These are phyloP conservation scores for Synanthedon tipuliformis DNA, from an alignment of 2,888 invertebrate genomes.

Conservation along the genomic window DNA sequence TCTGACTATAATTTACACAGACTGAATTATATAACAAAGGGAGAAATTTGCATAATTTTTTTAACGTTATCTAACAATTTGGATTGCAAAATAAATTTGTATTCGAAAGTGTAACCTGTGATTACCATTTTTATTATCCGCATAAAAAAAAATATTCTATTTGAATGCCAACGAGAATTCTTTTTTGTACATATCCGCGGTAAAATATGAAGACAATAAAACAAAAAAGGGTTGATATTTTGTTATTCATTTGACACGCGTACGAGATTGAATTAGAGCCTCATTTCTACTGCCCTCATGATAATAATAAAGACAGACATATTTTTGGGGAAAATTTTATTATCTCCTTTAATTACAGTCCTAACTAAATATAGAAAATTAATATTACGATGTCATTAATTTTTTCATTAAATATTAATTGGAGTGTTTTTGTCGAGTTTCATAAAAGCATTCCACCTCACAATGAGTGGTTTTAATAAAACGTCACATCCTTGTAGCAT, in stretches of 20 bases:
- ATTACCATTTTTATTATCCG: not conserved
- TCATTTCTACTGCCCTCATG: not conserved
- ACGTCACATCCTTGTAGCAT: too few species aligned
- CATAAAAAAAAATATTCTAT: not conserved
- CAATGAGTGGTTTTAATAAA: too few species aligned
- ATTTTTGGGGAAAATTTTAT: too few species aligned
- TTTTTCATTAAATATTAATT: too few species aligned
- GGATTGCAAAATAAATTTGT: not conserved
- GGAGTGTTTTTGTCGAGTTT: too few species aligned
- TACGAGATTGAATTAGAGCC: conserved; percentile 1
- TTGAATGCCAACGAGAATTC: not conserved
- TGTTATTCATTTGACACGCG: conserved; percentile 4
- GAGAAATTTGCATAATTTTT: not conserved
- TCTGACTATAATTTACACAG: not conserved
- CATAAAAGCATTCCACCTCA: too few species aligned
- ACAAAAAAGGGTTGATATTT: conserved; percentile 1
- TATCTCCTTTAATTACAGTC: too few species aligned
- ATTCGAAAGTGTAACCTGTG: not conserved
- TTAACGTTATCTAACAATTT: not conserved
- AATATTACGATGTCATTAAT: too few species aligned
- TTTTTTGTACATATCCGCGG: not conserved
- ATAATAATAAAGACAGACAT: not conserved
- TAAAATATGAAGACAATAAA: not conserved
- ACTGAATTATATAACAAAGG: not conserved
- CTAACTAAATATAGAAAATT: too few species aligned